These are phyloP conservation scores for Drosophila baimaii DNA, from an alignment of 1,140 invertebrate genomes.

Conservation along the genomic window DNA sequence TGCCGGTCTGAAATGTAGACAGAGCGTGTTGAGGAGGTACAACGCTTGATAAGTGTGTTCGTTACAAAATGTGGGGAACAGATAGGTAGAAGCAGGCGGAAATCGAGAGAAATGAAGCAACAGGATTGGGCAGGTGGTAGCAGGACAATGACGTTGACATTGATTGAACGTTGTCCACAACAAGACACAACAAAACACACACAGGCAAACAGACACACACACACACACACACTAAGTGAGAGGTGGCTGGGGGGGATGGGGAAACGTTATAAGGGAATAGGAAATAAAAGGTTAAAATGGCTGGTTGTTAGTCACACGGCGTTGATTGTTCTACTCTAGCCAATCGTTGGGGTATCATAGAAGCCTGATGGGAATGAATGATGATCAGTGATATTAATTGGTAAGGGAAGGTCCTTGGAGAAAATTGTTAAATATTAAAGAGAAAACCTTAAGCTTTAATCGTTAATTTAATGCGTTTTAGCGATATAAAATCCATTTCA, in stretches of 20 bases:
- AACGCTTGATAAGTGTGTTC: too few species aligned
- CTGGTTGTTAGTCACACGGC: slow-evolving; percentile 62
- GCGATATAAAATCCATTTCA: too few species aligned
- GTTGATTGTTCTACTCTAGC: slow-evolving; percentile 68
- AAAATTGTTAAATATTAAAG: too few species aligned
- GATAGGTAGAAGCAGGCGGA: slow-evolving; percentile 14
- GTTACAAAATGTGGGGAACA: too few species aligned
- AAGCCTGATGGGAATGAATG: slow-evolving; percentile 1
- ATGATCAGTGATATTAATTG: background rate
- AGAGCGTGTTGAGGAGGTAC: too few species aligned
- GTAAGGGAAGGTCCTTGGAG: background rate
- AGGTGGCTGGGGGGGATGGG: slow-evolving; percentile 3
- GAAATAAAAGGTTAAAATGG: slow-evolving; percentile 43
- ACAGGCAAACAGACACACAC: slow-evolving; percentile 21
- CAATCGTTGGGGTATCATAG: slow-evolving; percentile 51
- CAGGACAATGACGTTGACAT: slow-evolving; percentile 69
- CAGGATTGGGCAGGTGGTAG: slow-evolving; percentile 53
- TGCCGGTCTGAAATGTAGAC: too few species aligned
- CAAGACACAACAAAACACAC: slow-evolving; percentile 44
- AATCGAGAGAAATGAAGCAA: slow-evolving; percentile 39
- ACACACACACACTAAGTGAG: background rate
- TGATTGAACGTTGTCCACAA: slow-evolving; percentile 78
- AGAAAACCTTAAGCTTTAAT: too few species aligned
- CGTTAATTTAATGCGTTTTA: too few species aligned
- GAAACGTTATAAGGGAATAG: slow-evolving; percentile 6